Evolutionary conservation across 2,888 invertebrate genomes (phyloP), one percentile per base, ranked within the genome.

Genomic region (Macrosiphum euphorbiae): DNA sequence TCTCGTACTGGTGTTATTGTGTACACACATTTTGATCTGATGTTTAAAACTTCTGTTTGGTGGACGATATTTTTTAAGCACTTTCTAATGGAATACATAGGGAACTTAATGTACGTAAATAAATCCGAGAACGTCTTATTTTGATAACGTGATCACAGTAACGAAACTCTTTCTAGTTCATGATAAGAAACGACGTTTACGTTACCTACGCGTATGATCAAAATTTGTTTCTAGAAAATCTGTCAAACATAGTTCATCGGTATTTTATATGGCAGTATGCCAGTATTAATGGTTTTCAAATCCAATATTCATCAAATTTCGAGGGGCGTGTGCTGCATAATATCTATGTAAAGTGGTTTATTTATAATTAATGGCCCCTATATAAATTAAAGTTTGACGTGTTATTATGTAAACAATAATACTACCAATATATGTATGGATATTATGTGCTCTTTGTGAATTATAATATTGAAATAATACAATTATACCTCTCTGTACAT

Each of bases 381-480:
- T 28, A 41, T 89, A 58, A 44, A 89, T 89, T 89, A 28, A 58
- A n/a, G 28, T 89, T 61, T 61, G 26, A 61, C 44, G 28, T 58
- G 26, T 58, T 89, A 89, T 52, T 52, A 88, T 88, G n/a, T 86
- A 86, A 86, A 86, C 28, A 86, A 86, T 44, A 86, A 47, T 86
- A 41, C 41, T 28, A 44, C 4, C 86, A 86, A 28, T 20, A n/a
- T 35, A 67, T n/a, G 7, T 67, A 67, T n/a, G 16, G 16, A 16
- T 67, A n/a, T 67, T 67, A 16, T n/a, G 35, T 67, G 35, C 35
- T 67, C 35, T 52, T 52, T 16, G n/a, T 35, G 2, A 67, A 67
- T 67, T 67, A 67, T 35, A 67, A 67, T 67, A 67, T 67, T 20
- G 7, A 35, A 67, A 35, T 35, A 67, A 67, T 67, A 67, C 5